Evolutionary conservation across 2,797 vertebrate genomes (phyloP), one percentile per base, ranked within the genome.

Genomic region (Diceros bicornis): DNA sequence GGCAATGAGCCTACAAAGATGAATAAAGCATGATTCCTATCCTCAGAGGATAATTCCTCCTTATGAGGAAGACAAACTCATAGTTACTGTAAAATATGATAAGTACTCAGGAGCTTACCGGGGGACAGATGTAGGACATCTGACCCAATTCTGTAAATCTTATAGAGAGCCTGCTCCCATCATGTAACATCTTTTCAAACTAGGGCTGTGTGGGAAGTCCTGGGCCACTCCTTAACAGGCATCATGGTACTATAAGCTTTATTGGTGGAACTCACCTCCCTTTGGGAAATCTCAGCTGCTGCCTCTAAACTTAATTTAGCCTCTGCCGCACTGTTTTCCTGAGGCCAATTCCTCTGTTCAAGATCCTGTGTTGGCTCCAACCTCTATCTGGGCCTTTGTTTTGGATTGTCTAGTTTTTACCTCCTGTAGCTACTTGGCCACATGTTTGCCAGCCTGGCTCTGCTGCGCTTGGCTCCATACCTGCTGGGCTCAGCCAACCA

Each of bases 301-400:
- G 20, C 7, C 52, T 96, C 11, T 93, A 62, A 44, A 86, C 21
- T 47, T 89, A 85, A 62, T 72, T 93, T 57, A 78, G 25, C 3
- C 44, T 20, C 57, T 94, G 47, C 85, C 37, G 47, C 7, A 64
- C 37, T 61, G 18, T 69, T 85, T 94, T 55, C 16, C 84, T 12
- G 14, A 72, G 47, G 77, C 71, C 62, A 71, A 0, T 69, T 79
- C 72, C 57, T 87, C 57, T 69, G 6, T 64, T 32, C 6, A 16
- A 47, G 61, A 94, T 79, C 62, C n/a, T 75, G 23, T 83, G 57
- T 84, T 93, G 95, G 86, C 83, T 74, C 21, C 7, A 47, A 47
- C 3, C 1, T 16, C 4, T 9, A 16, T 11, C 1, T 62, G 12
- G 1, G 4, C 50, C 62, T 81, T 92, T 90, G 75, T 84, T 55